These are phyloP conservation scores for Coptodon bakossiorum DNA, from an alignment of 2,113 vertebrate genomes.

Conservation along the genomic window DNA sequence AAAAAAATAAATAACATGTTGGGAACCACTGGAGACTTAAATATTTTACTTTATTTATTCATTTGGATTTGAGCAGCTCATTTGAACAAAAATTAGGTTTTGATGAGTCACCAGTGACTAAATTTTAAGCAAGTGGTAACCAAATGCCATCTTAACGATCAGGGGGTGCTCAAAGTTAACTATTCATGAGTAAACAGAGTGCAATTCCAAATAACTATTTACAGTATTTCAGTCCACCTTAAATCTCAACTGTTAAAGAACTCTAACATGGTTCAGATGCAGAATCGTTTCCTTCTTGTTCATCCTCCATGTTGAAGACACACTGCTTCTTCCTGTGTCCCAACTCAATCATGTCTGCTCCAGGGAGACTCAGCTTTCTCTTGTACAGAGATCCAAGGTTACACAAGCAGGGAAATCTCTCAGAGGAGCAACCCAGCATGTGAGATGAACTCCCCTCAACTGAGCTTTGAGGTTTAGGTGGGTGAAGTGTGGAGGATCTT, in stretches of 20 bases:
- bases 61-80: background rate
- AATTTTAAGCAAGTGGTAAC: background rate
- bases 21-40: background rate
- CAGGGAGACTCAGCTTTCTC: constrained; percentile 52
- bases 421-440: constrained; percentile 8
- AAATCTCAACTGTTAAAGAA: background rate
- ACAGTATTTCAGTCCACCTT: background rate
- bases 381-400: constrained; percentile 37
- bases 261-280: background rate
- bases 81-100: background rate
- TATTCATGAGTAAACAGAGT: background rate
- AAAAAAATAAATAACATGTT: background rate
- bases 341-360: constrained; percentile 22
- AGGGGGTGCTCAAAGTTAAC: background rate
- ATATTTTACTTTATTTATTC: background rate
- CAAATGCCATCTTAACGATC: background rate
- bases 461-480: background rate
- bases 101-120: background rate
- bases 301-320: constrained; percentile 37
- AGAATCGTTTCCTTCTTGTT: background rate
- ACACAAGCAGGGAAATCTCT: background rate
- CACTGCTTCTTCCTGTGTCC: constrained; percentile 61
- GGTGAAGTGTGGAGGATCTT: background rate
- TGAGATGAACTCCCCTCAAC: background rate
- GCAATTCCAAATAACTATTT: background rate